A percentile compares a stretch with the other conserved stretches of the same genome.
Conservation (phyloP, 2,888 invertebrate species). For the Pilophorus perplexus region DNA sequence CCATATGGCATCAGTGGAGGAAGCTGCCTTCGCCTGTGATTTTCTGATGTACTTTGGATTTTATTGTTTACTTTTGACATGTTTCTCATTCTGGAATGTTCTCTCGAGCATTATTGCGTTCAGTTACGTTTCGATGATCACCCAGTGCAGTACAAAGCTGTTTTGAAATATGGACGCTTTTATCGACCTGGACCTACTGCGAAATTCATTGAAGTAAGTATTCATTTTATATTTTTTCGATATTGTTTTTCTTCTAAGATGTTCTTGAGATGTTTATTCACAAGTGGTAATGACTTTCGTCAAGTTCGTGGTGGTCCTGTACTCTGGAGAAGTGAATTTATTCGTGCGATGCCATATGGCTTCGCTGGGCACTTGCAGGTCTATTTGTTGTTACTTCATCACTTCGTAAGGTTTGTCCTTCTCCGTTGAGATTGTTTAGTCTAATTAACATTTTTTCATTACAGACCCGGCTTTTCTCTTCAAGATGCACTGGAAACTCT, state of each 20-base stretch:
- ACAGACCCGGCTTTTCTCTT: constrained; percentile 40
- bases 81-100: constrained; percentile 8
- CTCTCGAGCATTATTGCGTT: neutral
- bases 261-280: neutral
- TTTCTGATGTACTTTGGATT: neutral
- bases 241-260: neutral
- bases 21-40: neutral
- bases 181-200: neutral
- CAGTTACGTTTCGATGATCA: neutral
- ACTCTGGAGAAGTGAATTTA: neutral
- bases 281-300: neutral
- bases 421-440: neutral
- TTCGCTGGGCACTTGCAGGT: constrained; percentile 2
- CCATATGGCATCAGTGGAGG: neutral
- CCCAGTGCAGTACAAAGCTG: neutral
- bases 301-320: neutral
- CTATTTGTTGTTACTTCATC: neutral
- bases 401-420: neutral
- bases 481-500: constrained; percentile 42
- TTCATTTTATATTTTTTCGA: neutral
- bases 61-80: constrained; percentile 2
- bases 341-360: neutral
- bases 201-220: neutral
- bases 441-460: constrained; percentile 8
- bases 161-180: neutral